phyloP scores from a whole-genome alignment of 2,888 invertebrate species.

The Pseudeuparius sepicola region DNA sequence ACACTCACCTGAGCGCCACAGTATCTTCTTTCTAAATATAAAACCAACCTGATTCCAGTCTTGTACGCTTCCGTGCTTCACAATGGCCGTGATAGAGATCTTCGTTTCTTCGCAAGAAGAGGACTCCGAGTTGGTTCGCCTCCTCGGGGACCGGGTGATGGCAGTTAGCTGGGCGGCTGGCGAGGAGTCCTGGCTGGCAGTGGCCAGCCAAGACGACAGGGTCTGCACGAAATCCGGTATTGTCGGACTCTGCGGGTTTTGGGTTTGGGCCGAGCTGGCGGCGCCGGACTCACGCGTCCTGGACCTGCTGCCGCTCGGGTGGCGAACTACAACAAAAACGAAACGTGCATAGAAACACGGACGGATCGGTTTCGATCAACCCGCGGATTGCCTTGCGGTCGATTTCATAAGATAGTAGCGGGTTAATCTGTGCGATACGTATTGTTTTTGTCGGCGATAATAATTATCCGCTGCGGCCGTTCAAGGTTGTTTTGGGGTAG shows the following conservation, averaged over 20 bases:
- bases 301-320: slow-evolving; percentile 16
- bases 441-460: no score
- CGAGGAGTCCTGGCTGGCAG: slow-evolving; percentile 19
- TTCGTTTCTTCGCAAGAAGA: slow-evolving; percentile 30
- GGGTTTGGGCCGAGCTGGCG: slow-evolving; percentile 1
- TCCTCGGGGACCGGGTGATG: slow-evolving; percentile 21
- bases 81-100: slow-evolving; percentile 25
- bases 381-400: no score
- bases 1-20: slow-evolving; percentile 31
- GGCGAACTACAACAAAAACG: slow-evolving; percentile 23
- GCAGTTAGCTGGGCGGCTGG: slow-evolving; percentile 20
- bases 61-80: slow-evolving; percentile 22
- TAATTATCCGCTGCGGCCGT: no score
- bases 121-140: slow-evolving; percentile 28
- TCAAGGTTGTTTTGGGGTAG: no score
- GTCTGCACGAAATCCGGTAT: slow-evolving; percentile 24
- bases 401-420: no score
- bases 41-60: slow-evolving; percentile 34
- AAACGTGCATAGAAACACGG: not conserved
- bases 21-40: slow-evolving; percentile 27
- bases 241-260: slow-evolving; percentile 16
- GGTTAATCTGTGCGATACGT: no score
- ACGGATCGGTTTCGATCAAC: no score
- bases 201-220: slow-evolving; percentile 25
- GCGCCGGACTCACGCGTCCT: slow-evolving; percentile 16